Evolutionary conservation across 2,113 vertebrate species (phyloP), one percentile per base, ranked within the genome.

Genomic region (Cyprinodon tularosa): DNA sequence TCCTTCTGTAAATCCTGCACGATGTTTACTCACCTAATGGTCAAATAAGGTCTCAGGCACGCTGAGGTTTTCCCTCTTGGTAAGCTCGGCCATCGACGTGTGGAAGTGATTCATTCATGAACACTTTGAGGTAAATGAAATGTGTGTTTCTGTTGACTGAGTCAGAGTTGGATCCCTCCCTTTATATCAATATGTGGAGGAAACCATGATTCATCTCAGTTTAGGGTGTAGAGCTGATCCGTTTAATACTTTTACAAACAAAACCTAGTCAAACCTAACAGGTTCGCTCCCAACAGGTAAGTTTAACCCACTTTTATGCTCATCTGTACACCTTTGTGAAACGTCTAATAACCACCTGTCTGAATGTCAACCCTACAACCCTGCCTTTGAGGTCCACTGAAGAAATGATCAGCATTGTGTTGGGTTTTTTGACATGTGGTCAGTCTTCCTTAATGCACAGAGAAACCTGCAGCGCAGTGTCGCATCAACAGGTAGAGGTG

Each of bases 151-250:
- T 6, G 1, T 3, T 29, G 36, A 1, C 64, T 75, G 53, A 47
- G 45, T 75, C 73, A 68, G 6, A 68, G 57, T 37, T 37, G 36
- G 29, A 22, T 68, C 37, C 66, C 3, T 61, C 57, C 62, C 72
- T 42, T 6, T n/a, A 2, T 17, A 17, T 15, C 14, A 3, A 50
- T n/a, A 39, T 29, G 63, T 4, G 63, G 11, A 66, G 9, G 6
- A 37, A 11, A 62, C 12, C 29, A 38, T 68, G 14, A 68, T 53
- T 74, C 13, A 74, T 47, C 3, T 48, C 4, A 47, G 38, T 47
- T 37, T 66, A 39, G 48, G 61, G 1, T 61, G 36, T 29, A 40
- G 13, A 0, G 37, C 57, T 48, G 39, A 50, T 68, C 57, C 65
- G 4, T 5, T 59, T 76, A 47, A 12, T 62, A 17, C 39, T 13